Conservation (phyloP, 2,113 vertebrate genomes). For the Tragelaphus imberbis region DNA sequence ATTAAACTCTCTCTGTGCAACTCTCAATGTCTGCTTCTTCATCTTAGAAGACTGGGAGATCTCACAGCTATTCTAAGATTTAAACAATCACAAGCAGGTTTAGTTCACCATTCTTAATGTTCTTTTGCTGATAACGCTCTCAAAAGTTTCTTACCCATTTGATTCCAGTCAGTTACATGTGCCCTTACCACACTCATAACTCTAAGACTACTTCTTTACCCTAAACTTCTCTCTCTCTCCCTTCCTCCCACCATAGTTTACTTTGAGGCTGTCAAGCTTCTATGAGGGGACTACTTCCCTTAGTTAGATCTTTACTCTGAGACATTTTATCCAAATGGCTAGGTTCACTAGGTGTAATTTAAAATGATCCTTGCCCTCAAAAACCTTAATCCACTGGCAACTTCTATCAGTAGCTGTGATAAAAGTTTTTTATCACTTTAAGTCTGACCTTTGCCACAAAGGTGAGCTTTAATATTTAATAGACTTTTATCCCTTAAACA, state of each 20-base stretch:
- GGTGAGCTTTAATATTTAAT: neutral
- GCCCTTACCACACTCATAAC: neutral
- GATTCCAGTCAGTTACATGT: neutral
- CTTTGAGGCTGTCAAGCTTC: neutral
- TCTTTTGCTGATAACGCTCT: neutral
- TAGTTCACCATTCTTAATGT: neutral
- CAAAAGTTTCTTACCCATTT: neutral
- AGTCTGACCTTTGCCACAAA: neutral
- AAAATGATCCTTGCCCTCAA: neutral
- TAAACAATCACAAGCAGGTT: neutral
- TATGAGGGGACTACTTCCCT: neutral
- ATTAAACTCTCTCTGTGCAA: neutral
- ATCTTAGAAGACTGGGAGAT: neutral
- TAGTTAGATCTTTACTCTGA: neutral
- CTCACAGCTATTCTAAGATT: neutral
- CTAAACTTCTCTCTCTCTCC: neutral
- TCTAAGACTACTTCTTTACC: neutral
- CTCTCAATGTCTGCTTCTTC: neutral
- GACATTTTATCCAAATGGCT: neutral
- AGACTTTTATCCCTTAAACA: neutral
- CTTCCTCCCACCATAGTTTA: neutral
- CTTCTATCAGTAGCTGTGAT: neutral
- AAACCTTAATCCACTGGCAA: neutral
- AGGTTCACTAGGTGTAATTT: neutral
- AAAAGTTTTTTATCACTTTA: neutral